Percentiles rank a stretch among this genome's conserved stretches.
These are phyloP conservation scores for Catocala fraxini DNA, from an alignment of 2,888 invertebrate species.

Conservation along the genomic window DNA sequence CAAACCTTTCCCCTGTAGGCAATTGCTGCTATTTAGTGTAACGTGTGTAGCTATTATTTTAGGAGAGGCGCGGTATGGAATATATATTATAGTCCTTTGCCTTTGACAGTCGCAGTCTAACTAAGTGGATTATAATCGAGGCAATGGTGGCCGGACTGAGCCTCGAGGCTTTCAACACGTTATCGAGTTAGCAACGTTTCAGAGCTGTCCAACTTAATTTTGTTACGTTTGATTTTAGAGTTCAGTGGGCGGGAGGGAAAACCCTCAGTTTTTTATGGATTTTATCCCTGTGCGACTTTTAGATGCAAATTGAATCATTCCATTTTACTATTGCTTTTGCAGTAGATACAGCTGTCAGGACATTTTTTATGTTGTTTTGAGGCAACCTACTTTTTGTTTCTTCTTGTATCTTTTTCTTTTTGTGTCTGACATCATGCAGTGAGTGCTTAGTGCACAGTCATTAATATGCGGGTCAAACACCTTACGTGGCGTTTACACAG, in stretches of 20 bases:
- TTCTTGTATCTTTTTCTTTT: no score
- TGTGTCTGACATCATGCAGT: no score
- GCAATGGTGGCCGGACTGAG: constrained; percentile 21
- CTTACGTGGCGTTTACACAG: no score
- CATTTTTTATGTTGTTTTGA: no score
- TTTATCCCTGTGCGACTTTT: no score
- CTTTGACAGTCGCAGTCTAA: constrained; percentile 33
- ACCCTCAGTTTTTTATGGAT: background rate
- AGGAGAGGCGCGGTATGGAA: background rate
- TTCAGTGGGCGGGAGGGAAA: constrained; percentile 10
- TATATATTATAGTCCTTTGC: constrained; percentile 14
- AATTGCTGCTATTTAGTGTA: background rate
- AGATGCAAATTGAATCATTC: no score
- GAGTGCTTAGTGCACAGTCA: no score
- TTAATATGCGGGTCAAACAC: no score
- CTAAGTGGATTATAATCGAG: constrained; percentile 36
- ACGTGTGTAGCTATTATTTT: background rate
- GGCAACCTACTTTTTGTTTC: no score
- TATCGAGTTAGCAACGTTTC: constrained; percentile 46
- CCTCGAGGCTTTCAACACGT: constrained; percentile 43
- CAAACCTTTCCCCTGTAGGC: no score
- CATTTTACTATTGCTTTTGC: no score
- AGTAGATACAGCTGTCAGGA: no score
- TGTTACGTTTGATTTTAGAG: constrained; percentile 44
- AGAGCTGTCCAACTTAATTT: constrained; percentile 34